Evolutionary conservation across 2,113 vertebrate species (phyloP), one percentile per base, ranked within the genome.

Genomic region (Hippocampus comes): DNA sequence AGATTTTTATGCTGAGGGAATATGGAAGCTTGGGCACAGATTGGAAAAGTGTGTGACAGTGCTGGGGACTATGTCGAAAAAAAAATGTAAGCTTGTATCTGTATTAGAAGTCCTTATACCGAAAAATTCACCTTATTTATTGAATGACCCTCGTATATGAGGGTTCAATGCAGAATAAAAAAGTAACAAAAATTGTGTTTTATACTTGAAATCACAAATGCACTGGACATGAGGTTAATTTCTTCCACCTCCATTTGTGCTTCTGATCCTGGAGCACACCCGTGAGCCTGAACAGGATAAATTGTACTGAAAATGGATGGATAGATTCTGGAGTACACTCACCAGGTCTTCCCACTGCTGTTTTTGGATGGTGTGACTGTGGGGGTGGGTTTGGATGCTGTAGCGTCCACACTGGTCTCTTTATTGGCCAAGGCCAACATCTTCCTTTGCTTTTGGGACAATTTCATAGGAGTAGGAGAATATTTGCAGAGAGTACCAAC

Each of bases 391-490:
- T 89, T 91, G 79, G 82, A 80, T 8, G 73, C 11, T 42, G 90
- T 23, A 53, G 82, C 86, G 72, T 96, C 96, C 2, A 27, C 61
- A 78, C 57, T 89, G 64, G 86, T 90, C 72, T 98, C 97, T 89
- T 94, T 98, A 76, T 83, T 93, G 77, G 93, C 94, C 93, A 96
- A 81, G 63, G 96, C 94, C 81, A 98, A 93, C 93, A 98, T 94
- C 89, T 98, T 98, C 84, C 96, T 94, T 89, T 98, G 96, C 88
- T 96, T 98, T 92, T 99, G 97, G 86, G 96, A 98, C 83, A 98
- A 92, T 77, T 95, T 99, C 74, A 89, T 85, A 69, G 94, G 91
- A 90, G 90, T 86, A 74, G 88, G 85, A 63, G 78, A 79, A 55
- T 90, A 81, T 88, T 94, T 97, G 79, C 74, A 76, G 78, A 68